Evolutionary conservation across 1,140 invertebrate species (phyloP).

Genomic region (Dreissena rostriformis): DNA sequence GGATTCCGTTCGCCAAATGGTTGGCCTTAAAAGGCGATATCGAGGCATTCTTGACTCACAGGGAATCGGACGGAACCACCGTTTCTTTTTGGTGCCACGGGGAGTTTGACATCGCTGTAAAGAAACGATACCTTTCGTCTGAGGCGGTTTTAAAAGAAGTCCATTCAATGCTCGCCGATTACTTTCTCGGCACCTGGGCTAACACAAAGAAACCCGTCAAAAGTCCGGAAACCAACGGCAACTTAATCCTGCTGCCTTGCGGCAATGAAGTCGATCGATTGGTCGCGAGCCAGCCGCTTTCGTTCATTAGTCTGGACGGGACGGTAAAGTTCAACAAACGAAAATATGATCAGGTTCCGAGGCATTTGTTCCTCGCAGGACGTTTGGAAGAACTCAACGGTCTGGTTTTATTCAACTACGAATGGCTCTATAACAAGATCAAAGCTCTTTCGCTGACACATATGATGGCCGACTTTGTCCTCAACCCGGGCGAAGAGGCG

Average conservation of each 20-base stretch:
- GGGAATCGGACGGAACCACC: slow-evolving; percentile 72
- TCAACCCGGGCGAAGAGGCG: slow-evolving; percentile 73
- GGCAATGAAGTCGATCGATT: slow-evolving; percentile 62
- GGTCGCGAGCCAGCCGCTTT: slow-evolving; percentile 73
- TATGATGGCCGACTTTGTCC: slow-evolving; percentile 73
- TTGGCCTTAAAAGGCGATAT: slow-evolving; percentile 67
- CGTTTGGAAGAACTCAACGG: slow-evolving; percentile 72
- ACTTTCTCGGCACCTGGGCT: slow-evolving; percentile 76
- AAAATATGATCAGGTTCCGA: slow-evolving; percentile 77
- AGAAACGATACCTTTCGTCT: slow-evolving; percentile 65
- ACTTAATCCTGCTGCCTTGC: not conserved
- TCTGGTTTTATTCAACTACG: slow-evolving; percentile 78
- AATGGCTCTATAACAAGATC: slow-evolving; percentile 79
- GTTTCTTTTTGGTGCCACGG: slow-evolving; percentile 70
- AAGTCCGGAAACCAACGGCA: not conserved
- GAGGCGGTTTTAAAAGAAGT: slow-evolving; percentile 54
- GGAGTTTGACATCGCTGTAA: slow-evolving; percentile 60
- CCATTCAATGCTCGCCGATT: slow-evolving; percentile 76
- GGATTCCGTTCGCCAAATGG: slow-evolving; percentile 72
- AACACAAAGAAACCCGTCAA: slow-evolving; percentile 66
- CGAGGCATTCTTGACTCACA: slow-evolving; percentile 57
- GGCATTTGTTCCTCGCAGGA: slow-evolving; percentile 72
- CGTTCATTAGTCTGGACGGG: slow-evolving; percentile 59
- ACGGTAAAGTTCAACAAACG: slow-evolving; percentile 72
- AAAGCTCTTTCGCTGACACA: slow-evolving; percentile 77